Percentiles rank a stretch among this genome's conserved stretches.
These are phyloP conservation scores for Abrostola triplasia DNA, from an alignment of 2,888 invertebrate genomes.

Conservation along the genomic window DNA sequence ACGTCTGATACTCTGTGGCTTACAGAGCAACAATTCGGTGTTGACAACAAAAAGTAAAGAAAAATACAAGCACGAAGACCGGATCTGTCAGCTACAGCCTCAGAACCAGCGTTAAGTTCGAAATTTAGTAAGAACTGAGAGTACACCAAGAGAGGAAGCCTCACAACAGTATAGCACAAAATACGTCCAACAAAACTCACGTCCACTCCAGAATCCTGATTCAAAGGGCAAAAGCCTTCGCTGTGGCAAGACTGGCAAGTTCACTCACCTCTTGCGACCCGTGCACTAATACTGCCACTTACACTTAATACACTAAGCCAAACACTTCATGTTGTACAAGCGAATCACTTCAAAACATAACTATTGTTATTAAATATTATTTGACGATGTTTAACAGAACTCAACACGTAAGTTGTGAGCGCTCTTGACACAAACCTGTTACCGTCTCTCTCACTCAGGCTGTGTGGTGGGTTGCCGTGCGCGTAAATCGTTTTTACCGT, in stretches of 20 bases:
- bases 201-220: conserved; percentile 60
- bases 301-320: conserved; percentile 60
- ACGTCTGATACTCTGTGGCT: conserved; percentile 3
- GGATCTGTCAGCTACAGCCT: conserved; percentile 30
- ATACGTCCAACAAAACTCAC: conserved; percentile 38
- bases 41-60: conserved; percentile 38
- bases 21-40: conserved; percentile 26
- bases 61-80: conserved; percentile 36
- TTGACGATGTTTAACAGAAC: conserved; percentile 71
- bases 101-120: conserved; percentile 6
- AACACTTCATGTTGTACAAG: conserved; percentile 62
- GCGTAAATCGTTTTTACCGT: conserved; percentile 35
- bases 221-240: conserved; percentile 74
- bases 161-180: conserved; percentile 40
- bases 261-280: conserved; percentile 75
- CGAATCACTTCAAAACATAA: conserved; percentile 66
- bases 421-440: conserved; percentile 68
- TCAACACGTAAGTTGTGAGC: conserved; percentile 67
- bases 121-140: not conserved
- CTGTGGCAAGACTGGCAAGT: conserved; percentile 61
- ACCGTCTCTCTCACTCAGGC: conserved; percentile 79
- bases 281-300: conserved; percentile 64
- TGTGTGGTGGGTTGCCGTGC: conserved; percentile 69
- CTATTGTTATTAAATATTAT: conserved; percentile 79
- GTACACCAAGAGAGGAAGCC: not conserved